These are phyloP conservation scores for Danio albolineatus DNA, from an alignment of 2,797 vertebrate species.

Conservation along the genomic window DNA sequence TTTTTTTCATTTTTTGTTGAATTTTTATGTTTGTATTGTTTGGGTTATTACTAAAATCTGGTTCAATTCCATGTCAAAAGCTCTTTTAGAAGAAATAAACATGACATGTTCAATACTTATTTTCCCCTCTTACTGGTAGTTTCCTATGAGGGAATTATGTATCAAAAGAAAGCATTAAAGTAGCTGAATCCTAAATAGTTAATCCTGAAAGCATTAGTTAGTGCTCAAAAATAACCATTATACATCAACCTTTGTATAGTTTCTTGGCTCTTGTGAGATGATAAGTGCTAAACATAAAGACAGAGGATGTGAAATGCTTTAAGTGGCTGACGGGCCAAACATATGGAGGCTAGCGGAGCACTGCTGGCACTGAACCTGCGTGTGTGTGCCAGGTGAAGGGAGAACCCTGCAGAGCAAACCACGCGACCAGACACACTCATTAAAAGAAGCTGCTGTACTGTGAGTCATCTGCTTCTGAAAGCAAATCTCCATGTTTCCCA, in stretches of 20 bases:
- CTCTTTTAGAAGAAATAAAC: too few species aligned
- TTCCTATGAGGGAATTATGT: too few species aligned
- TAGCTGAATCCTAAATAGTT: neutral
- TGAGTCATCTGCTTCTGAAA: neutral
- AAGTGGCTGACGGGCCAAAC: conserved; percentile 9
- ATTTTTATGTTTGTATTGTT: too few species aligned
- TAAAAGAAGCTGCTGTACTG: conserved; percentile 11
- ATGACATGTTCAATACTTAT: too few species aligned
- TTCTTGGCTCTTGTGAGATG: neutral
- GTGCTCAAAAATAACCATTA: neutral
- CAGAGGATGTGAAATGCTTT: neutral
- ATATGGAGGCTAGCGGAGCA: neutral
- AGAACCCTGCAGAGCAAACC: neutral
- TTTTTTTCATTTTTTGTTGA: too few species aligned
- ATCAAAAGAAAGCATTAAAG: too few species aligned
- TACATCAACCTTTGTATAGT: neutral
- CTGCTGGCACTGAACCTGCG: conserved; percentile 22
- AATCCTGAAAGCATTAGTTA: neutral
- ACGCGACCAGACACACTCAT: conserved; percentile 18
- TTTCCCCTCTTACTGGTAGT: too few species aligned
- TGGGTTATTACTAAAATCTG: too few species aligned
- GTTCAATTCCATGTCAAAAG: too few species aligned
- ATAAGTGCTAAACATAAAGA: neutral
- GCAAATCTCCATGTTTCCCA: conserved; percentile 16
- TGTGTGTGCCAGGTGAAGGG: conserved; percentile 6